Base-by-base conservation (phyloP, 1,140 invertebrate species). In the Atopsyche davidsoni region DNA sequence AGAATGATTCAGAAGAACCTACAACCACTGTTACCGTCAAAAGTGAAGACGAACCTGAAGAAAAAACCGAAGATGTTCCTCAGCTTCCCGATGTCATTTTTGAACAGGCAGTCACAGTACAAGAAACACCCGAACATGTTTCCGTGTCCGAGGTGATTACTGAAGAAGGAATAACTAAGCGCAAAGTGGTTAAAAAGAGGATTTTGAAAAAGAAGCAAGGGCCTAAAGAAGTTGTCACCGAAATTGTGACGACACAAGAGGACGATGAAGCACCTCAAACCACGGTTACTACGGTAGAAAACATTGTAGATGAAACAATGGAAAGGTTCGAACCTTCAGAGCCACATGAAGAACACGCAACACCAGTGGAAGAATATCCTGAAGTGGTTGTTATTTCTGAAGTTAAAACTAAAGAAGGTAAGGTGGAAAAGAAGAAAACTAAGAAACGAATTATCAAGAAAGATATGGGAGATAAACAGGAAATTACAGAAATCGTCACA, bases 401-500 rank as follows among this genome's bases (percentile, higher is more conserved):
- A 43, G 63, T 66, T 9, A 61, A 59, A 10, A 66, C 66, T 6
- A 54, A 51, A 25, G 57, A 61, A 45, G 62, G 65, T 4, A 54
- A 46, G 43, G 46, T 59, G n/a, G 53, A 61, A 49, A 56, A 58
- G 23, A 43, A 51, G 25, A 57, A 53, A 19, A 45, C 48, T 7
- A 46, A 64, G 39, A 64, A 62, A 24, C 48, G 60, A 19, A 58
- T 61, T 3, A 62, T 63, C 16, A 64, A 65, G 52, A 67, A 66
- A 51, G 54, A 51, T 45, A 59, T 54, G 19, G 63, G 60, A 25
- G 46, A 51, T 17, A 65, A 64, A 54, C 28, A 63, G 55, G 63
- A 67, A 58, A 59, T 59, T 2, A 66, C 63, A 19, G 60, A 69
- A 51, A 60, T 67, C 57, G 60, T 63, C 21, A 64, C 68, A 22